Base-by-base conservation (phyloP, 2,113 vertebrate genomes). In the Syngnathus scovelli region DNA sequence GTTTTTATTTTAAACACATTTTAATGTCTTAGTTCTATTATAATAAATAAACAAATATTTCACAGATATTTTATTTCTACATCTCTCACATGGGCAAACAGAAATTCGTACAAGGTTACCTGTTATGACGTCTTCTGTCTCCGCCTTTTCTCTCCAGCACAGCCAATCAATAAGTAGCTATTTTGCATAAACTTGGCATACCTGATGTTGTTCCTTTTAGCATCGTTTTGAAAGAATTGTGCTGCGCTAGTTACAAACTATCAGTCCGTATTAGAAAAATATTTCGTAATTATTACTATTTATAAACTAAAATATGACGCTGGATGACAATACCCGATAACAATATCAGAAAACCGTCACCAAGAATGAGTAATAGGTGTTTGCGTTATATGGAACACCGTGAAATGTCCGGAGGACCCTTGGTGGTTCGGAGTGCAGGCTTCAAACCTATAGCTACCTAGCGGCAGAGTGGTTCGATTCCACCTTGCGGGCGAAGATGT, bases 381-480 rank as follows among this genome's bases (percentile, higher is more conserved):
- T 1, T 1, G 0, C 0, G 0, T 0, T 74, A 62, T 82, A 82
- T 78, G n/a, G n/a, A n/a, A 23, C 23, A 23, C 23, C 75, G 51
- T 0, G 0, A 0, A 0, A 0, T 90, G 90, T 89, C 91, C 91
- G 90, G 90, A 92, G 91, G 91, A 92, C 7, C 91, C 84, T 98
- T 95, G 95, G 95, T 98, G 96, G 96, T 96, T 95, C 95, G 95
- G 93, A 94, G 95, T 98, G 95, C 96, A 98, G 96, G 95, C 95
- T 99, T 99, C 96, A 99, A 99, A 99, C 95, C 96, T 98, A 95
- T 94, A 98, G 96, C 95, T 98, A 95, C 95, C 66, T 97, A 97
- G 93, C 94, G 94, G 93, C 95, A 98, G 95, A 99, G 96, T 98
- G 96, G 95, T 95, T 98, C 96, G 94, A 98, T 98, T 98, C 97